Evolutionary conservation across 1,140 invertebrate species (phyloP).

Genomic region (Eriocheir sinensis): DNA sequence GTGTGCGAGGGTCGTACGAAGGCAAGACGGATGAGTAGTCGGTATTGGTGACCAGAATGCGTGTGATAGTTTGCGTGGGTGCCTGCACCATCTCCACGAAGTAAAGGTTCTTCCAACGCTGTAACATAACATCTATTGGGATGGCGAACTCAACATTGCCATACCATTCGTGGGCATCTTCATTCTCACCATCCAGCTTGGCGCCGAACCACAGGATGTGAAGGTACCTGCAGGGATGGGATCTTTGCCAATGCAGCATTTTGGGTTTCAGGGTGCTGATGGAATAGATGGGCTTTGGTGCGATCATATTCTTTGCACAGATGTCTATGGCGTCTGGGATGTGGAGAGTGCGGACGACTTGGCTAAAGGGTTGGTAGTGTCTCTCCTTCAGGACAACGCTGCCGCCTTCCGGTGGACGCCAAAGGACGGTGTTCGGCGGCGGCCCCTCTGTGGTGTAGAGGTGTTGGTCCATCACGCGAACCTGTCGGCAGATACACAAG

Average conservation of each 20-base stretch:
- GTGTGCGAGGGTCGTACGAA: neutral
- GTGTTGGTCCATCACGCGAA: neutral
- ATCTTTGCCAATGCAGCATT: neutral
- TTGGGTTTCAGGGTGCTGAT: neutral
- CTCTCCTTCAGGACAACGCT: neutral
- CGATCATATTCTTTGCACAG: neutral
- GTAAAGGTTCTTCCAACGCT: constrained; percentile 13
- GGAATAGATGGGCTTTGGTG: neutral
- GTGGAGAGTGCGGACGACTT: constrained; percentile 57
- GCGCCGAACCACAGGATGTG: constrained; percentile 61
- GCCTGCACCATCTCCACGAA: constrained; percentile 35
- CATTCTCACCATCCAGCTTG: no score
- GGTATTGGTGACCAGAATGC: constrained; percentile 41
- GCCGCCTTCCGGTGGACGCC: constrained; percentile 44
- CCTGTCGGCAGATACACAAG: neutral
- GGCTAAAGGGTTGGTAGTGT: neutral
- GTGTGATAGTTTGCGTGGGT: constrained; percentile 33
- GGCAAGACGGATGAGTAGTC: constrained; percentile 39
- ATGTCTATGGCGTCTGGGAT: constrained; percentile 28
- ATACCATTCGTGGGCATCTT: constrained; percentile 58
- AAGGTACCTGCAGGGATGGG: constrained; percentile 17
- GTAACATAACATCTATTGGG: neutral
- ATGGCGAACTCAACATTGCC: constrained; percentile 46
- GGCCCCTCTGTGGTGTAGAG: neutral
- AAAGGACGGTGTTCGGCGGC: constrained; percentile 12